phyloP scores from a whole-genome alignment of 1,140 invertebrate genomes.

The Cherax destructor region DNA sequence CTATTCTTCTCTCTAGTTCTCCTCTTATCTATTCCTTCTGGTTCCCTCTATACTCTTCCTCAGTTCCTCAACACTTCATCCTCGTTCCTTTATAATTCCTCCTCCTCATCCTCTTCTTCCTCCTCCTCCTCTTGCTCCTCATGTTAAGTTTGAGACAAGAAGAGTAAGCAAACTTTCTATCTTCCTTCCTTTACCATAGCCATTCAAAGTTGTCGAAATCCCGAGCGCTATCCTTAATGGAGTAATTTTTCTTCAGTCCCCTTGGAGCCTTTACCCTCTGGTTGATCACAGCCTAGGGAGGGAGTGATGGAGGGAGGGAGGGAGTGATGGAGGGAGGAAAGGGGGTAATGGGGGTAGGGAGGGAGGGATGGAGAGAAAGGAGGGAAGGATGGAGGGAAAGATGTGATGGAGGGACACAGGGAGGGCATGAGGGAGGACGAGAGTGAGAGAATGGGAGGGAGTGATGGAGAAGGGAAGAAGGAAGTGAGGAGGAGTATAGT shows the following conservation, averaged over 20 bases:
- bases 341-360: background rate
- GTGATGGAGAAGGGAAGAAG: no score
- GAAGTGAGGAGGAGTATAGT: no score
- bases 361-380: background rate
- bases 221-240: conserved; percentile 61
- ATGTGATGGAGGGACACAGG: background rate
- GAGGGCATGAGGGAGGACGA: background rate
- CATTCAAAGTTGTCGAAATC: conserved; percentile 67
- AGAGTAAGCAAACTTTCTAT: conserved; percentile 23
- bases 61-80: background rate
- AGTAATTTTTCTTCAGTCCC: conserved; percentile 61
- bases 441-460: background rate
- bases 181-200: conserved; percentile 52
- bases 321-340: background rate
- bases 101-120: background rate
- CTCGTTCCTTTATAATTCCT: background rate
- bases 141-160: background rate
- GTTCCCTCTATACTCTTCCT: background rate
- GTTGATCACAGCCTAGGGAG: conserved; percentile 42
- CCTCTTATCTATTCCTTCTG: background rate
- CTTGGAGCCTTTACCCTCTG: conserved; percentile 55
- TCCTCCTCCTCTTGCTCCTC: background rate
- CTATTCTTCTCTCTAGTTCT: background rate
- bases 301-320: background rate
- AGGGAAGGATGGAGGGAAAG: conserved; percentile 2